Evolutionary conservation across 2,113 vertebrate genomes (phyloP), one percentile per base, ranked within the genome.

Genomic region (Acinonyx jubatus): DNA sequence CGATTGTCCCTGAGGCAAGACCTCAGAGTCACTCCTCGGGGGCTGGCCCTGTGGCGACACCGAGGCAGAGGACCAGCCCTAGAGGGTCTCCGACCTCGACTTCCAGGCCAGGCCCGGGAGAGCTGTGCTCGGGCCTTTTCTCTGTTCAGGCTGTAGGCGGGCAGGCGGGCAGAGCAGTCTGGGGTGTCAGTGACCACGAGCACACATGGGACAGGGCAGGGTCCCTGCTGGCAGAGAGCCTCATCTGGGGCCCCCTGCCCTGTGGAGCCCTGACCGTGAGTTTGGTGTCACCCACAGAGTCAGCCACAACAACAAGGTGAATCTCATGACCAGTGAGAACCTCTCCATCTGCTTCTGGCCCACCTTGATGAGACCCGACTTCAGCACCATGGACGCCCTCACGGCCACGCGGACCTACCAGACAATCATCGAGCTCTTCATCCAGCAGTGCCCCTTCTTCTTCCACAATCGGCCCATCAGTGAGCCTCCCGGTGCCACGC

Each of bases 311-410:
- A 99, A 98, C 98, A 99, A 99, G n/a, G 69, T 98, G 78, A 99
- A 99, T 97, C 99, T 99, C 98, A 99, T 99, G 99, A 99, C 99
- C 65, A 99, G 99, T 0, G 99, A 99, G 98, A 99, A 99, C 98
- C 98, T 99, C 94, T 99, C 99, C 98, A 99, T 99, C 98, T 99
- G 99, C 98, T 99, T 99, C 99, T 99, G 99, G 99, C 99, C 99
- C 55, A 99, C 99, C 0, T 76, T 99, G 93, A 99, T 99, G 99
- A 95, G 99, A 14, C 99, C 99, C 0, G 99, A 99, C 96, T 99
- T 99, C 98, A 99, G 99, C 99, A 99, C 99, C 85, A 99, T 99
- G 99, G 99, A 99, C 1, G 99, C 99, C 0, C 99, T 99, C 98
- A 99, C 99, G 0, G 99, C 99, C 98, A 99, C 99, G 0, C 99